Percentiles rank a stretch among this genome's conserved stretches.
phyloP scores from a whole-genome alignment of 30 jellyfish, hydroid and myxozoan species.

The Cassiopea xamachana region DNA sequence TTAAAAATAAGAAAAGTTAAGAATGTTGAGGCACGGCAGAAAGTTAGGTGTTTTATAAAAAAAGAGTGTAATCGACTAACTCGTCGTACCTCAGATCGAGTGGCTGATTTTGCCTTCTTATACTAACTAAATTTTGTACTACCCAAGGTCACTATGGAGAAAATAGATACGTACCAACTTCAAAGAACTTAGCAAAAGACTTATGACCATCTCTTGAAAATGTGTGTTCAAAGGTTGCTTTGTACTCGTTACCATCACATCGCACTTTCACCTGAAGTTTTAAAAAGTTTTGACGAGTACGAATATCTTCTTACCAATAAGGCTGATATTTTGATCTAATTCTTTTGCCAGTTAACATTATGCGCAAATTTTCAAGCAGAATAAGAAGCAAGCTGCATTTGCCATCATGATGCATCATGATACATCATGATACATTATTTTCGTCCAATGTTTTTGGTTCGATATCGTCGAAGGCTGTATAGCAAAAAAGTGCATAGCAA shows the following conservation, averaged over 20 bases:
- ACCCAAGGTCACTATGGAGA: neutral
- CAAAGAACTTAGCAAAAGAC: constrained; percentile 27
- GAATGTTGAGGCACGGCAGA: no score
- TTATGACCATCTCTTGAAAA: constrained; percentile 6
- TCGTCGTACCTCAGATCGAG: neutral
- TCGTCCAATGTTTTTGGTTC: no score
- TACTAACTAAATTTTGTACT: neutral
- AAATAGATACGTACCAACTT: constrained; percentile 21
- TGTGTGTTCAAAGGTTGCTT: constrained; percentile 42
- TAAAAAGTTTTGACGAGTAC: neutral
- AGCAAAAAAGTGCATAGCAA: no score
- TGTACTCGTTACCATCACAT: constrained; percentile 24
- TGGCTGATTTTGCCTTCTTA: neutral
- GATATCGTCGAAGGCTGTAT: no score
- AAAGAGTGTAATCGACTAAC: no score
- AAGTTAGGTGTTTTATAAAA: no score
- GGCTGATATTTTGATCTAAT: neutral
- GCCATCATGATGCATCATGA: no score
- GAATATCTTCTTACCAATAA: neutral
- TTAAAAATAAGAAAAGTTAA: no score
- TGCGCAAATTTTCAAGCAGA: no score
- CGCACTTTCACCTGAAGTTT: neutral
- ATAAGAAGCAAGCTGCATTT: no score
- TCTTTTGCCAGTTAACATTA: no score
- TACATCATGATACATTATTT: no score